Base-by-base conservation (phyloP, 92 coral and sea anemone species). In the Actinostola sp. region DNA sequence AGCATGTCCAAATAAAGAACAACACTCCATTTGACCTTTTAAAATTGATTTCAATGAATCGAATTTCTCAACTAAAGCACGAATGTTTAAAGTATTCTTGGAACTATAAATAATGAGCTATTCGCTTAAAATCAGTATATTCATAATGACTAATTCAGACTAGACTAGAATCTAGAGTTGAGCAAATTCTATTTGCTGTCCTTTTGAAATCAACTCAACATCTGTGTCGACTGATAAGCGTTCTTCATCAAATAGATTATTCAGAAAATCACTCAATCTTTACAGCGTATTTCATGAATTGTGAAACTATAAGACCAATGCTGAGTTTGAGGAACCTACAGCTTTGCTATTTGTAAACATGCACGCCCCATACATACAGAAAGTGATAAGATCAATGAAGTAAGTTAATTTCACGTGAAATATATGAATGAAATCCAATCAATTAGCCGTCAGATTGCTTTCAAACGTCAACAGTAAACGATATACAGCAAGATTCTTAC, bases 291-390 rank as follows among this genome's bases (percentile, higher is more conserved):
- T 9, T 53, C 32, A 11, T 53, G 21, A 53, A 20, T 53, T 36
- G 3, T 17, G 24, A 66, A 66, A 66, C 71, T 27, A 15, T 66
- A 26, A 13, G 71, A 66, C 26, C 38, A 66, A 66, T 66, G 38
- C 14, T 36, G 1, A 1, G 54, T 24, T 45, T 0, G 36, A 57
- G 52, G 57, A 63, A 63, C 51, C 59, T 16, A 53, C 21, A 38
- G 49, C 21, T 24, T 12, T 12, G 16, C 14, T 26, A 20, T 25
- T 66, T 3, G 10, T 10, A n/a, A 43, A 43, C 58, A 16, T 43
- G 71, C 52, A 66, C 71, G 71, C 71, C 71, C 58, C n/a, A n/a
- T n/a, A n/a, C n/a, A 66, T 66, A 43, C 23, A 32, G 38, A 27
- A 25, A 43, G 52, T 17, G 28, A 29, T 16, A 66, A 16, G 36